A percentile compares a stretch with the other conserved stretches of the same genome.
These are phyloP conservation scores for Sciurus niger DNA, from an alignment of 2,113 vertebrate species.

Conservation along the genomic window DNA sequence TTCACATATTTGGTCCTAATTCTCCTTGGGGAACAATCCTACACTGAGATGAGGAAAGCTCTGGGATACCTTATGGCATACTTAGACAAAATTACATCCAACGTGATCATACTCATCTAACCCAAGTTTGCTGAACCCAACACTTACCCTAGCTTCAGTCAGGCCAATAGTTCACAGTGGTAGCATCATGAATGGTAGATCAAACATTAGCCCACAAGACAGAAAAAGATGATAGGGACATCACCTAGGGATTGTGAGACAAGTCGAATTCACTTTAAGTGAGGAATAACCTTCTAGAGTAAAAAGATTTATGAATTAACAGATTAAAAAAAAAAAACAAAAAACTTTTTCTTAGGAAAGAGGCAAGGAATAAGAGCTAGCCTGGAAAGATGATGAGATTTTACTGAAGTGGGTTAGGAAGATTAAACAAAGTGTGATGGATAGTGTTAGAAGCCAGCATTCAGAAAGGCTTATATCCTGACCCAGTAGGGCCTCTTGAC, in stretches of 20 bases:
- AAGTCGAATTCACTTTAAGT: background rate
- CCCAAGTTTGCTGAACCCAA: background rate
- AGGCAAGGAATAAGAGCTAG: background rate
- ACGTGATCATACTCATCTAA: background rate
- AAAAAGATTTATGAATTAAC: background rate
- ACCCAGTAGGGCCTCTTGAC: background rate
- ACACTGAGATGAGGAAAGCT: background rate
- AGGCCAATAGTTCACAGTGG: too few species aligned
- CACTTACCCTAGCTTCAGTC: background rate
- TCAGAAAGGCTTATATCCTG: background rate
- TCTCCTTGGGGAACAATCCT: background rate
- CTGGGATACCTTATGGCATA: accelerated
- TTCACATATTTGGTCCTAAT: background rate
- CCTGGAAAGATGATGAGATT: background rate
- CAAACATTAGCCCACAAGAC: background rate
- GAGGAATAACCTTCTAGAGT: background rate
- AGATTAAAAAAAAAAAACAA: background rate
- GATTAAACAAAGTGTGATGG: background rate
- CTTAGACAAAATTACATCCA: background rate
- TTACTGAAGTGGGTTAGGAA: background rate
- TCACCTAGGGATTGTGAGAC: background rate
- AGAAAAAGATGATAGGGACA: background rate
- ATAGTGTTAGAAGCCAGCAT: background rate
- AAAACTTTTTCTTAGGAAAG: background rate
- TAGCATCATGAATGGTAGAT: too few species aligned